phyloP scores from a whole-genome alignment of 2,113 vertebrate genomes.

The Pygoscelis antarcticus region DNA sequence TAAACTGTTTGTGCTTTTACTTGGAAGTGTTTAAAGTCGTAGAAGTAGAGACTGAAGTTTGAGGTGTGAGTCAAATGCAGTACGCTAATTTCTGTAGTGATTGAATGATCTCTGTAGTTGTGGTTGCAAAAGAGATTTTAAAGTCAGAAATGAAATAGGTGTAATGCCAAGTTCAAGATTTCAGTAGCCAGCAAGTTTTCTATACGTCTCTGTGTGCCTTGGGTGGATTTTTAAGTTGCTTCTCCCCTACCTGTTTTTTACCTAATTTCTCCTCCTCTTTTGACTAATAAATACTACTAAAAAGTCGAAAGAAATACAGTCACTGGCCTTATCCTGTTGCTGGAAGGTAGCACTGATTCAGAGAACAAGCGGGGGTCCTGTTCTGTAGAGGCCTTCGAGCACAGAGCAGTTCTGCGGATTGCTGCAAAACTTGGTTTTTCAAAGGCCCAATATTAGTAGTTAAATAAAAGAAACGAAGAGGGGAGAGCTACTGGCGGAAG shows the following conservation, averaged over 20 bases:
- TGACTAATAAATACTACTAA: background rate
- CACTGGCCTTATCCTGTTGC: background rate
- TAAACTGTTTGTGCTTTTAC: background rate
- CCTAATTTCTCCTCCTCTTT: background rate
- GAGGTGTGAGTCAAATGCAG: background rate
- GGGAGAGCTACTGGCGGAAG: background rate
- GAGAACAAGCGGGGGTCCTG: background rate
- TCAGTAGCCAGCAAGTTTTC: background rate
- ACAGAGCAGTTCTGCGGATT: background rate
- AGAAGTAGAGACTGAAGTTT: background rate
- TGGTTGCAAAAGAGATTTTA: background rate
- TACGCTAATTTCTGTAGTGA: fast-evolving
- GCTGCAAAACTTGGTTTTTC: background rate
- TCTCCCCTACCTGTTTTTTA: background rate
- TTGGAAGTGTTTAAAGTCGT: background rate
- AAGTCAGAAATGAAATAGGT: background rate
- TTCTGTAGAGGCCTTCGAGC: background rate
- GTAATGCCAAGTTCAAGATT: background rate
- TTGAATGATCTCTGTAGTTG: background rate
- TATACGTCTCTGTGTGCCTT: background rate
- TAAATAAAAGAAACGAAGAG: background rate
- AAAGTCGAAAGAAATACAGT: background rate
- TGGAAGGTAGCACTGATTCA: background rate
- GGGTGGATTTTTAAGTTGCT: background rate
- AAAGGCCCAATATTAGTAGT: background rate